Base-by-base conservation (phyloP, 1,140 invertebrate genomes). In the Pseudobourletiella spinata region DNA sequence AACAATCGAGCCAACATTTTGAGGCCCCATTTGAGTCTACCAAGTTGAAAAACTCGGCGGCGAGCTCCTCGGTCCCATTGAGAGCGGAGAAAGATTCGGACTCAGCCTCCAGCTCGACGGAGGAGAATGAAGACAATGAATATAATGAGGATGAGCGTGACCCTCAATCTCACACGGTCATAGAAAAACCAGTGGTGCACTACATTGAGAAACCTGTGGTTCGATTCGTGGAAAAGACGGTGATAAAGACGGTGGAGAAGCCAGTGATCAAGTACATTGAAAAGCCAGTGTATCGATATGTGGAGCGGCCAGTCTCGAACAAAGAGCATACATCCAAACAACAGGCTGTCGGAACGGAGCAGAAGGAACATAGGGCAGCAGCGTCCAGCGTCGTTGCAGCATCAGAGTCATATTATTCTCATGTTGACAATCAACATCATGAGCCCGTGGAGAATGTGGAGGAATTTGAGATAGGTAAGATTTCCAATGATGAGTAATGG, bases 191-290 rank as follows among this genome's bases (percentile, higher is more conserved):
- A 8, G 35, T 39, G 35, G 35, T 39, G 35, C 35, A 39, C n/a
- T 39, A 39, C 20, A 48, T 48, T 48, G 50, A 54, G 25, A 54
- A 54, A 28, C 50, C 50, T 8, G 50, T 54, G 15, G 14, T 26
- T 25, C 20, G 28, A 3, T 54, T 6, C 25, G 20, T 54, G 4
- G 50, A 54, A 22, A 54, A 54, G 28, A 4, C 50, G 26, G 25
- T 54, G 26, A 28, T 54, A 6, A 11, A 28, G 6, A 6, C 6
- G 3, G 50, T 54, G 20, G 50, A 54, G 25, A 54, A 54, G 30
- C 4, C 50, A 26, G 50, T 54, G 26, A 4, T 26, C 50, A 25
- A 20, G 25, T 14, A 11, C 8, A 20, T 54, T 25, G 50, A 54
- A 22, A 54, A 54, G 25, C 50, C 50, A 3, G 50, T 54, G 11